phyloP scores from a whole-genome alignment of 2,113 vertebrate species.

The Peromyscus polionotus region DNA sequence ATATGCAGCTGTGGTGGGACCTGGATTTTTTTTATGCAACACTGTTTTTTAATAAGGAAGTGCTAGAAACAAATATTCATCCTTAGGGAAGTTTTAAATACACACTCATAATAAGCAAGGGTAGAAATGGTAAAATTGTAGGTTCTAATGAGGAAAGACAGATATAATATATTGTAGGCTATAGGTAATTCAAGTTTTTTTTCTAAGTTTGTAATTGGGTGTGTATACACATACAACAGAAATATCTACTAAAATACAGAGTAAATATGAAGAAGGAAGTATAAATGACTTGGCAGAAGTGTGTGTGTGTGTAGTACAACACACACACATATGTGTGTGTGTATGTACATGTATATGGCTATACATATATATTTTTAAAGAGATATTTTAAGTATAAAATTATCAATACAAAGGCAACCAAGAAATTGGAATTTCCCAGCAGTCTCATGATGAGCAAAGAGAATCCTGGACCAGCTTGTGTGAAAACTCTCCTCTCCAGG shows the following conservation, averaged over 20 bases:
- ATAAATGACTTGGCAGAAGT: background rate
- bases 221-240: background rate
- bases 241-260: background rate
- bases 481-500: background rate
- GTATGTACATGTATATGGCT: background rate
- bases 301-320: background rate
- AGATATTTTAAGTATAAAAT: background rate
- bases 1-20: background rate
- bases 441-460: background rate
- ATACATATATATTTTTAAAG: background rate
- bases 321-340: background rate
- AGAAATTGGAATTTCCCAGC: background rate
- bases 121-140: background rate
- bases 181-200: background rate
- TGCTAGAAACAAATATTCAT: slow-evolving; percentile 1
- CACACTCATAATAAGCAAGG: background rate
- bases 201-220: background rate
- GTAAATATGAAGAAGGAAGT: background rate
- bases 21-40: background rate
- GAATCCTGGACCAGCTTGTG: background rate
- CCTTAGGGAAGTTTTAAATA: background rate
- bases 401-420: background rate
- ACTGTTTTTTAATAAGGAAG: slow-evolving; percentile 38
- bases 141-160: background rate
- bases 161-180: background rate